Percentiles rank a stretch among this genome's conserved stretches.
phyloP scores from a whole-genome alignment of 2,113 vertebrate species.

The Peromyscus polionotus region DNA sequence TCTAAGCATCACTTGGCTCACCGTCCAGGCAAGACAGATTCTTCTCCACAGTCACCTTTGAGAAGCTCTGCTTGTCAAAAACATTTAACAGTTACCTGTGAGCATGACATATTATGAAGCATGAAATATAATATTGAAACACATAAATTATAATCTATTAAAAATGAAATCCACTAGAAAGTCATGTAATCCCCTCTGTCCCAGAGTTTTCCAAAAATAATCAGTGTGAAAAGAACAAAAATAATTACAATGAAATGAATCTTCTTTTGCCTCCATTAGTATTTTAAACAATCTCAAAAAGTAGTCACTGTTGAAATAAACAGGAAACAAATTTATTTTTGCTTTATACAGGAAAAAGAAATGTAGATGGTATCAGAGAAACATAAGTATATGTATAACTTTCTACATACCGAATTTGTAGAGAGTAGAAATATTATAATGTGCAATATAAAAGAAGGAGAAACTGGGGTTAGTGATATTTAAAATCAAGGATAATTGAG shows the following conservation, averaged over 20 bases:
- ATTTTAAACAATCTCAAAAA: neutral
- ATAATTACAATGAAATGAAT: neutral
- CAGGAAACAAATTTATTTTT: neutral
- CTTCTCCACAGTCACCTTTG: neutral
- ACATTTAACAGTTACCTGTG: neutral
- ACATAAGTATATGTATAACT: too few relatives aligned
- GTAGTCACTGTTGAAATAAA: conserved; percentile 23
- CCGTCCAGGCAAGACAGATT: neutral
- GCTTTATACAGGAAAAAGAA: neutral
- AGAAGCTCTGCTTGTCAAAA: neutral
- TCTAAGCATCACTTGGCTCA: neutral
- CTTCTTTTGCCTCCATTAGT: neutral
- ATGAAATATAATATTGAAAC: neutral
- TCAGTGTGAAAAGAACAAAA: neutral
- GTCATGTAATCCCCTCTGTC: neutral
- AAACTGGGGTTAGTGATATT: conserved; percentile 40
- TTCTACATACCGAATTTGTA: neutral
- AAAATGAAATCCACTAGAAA: neutral
- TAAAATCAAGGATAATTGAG: conserved; percentile 55
- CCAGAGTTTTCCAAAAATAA: neutral
- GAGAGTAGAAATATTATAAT: conserved; percentile 41
- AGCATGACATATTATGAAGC: neutral
- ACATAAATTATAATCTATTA: neutral
- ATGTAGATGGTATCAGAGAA: neutral
- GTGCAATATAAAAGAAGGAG: neutral